Conservation (phyloP, 2,888 invertebrate species). For the Caenorhabditis sp. region DNA sequence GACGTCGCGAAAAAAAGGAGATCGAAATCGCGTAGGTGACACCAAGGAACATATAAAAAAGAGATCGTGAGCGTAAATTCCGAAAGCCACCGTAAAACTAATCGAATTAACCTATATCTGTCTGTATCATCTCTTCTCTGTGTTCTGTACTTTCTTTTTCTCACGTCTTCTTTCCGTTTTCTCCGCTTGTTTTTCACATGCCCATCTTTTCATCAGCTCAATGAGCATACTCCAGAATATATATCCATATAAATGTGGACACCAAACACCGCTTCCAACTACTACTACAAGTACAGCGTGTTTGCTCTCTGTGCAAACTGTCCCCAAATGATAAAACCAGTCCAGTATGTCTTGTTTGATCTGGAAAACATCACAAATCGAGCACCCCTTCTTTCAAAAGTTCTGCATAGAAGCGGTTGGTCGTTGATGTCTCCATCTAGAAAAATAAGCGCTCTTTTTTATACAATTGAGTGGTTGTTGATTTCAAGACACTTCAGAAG, state of each 20-base stretch:
- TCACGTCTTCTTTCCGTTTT: conserved; percentile 44
- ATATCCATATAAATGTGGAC: conserved; percentile 14
- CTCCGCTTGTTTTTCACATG: conserved; percentile 18
- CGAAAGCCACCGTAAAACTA: conserved; percentile 52
- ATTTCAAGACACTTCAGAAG: conserved; percentile 33
- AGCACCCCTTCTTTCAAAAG: neutral
- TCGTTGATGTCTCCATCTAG: conserved; percentile 45
- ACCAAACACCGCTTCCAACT: conserved; percentile 38
- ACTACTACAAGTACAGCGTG: too few relatives aligned
- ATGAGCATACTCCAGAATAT: conserved; percentile 56
- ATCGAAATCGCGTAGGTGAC: conserved; percentile 16
- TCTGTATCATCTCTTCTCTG: conserved; percentile 15
- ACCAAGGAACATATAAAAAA: conserved; percentile 44
- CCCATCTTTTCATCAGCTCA: conserved; percentile 26
- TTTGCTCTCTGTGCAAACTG: too few relatives aligned
- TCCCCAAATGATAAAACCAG: too few relatives aligned
- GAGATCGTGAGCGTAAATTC: conserved; percentile 42
- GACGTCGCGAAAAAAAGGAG: neutral
- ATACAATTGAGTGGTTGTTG: conserved; percentile 39
- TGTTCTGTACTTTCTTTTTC: conserved; percentile 44
- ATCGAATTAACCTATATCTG: conserved; percentile 63
- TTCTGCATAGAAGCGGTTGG: conserved; percentile 38
- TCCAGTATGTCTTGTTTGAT: too few relatives aligned
- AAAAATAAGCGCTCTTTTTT: conserved; percentile 43
- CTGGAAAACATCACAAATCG: conserved; percentile 41